Base-by-base conservation (phyloP, 2,113 vertebrate genomes). In the Mungos mungo region DNA sequence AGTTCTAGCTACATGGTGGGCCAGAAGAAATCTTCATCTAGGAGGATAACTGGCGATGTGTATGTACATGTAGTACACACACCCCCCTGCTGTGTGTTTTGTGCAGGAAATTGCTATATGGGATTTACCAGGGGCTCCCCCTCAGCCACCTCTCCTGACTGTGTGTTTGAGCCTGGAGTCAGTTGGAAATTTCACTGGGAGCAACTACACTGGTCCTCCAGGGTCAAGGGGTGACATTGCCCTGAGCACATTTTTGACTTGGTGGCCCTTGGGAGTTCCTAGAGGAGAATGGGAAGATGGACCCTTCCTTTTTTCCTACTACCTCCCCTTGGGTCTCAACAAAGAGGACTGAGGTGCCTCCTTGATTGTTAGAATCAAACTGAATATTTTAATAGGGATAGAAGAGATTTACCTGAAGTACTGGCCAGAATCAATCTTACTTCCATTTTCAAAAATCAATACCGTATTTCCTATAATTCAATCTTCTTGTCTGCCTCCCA, bases 401-500 rank as follows among this genome's bases (percentile, higher is more conserved):
- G 1, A 94, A 96, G 25, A 96, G 87, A n/a, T 82, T 97, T 92
- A 95, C 69, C 81, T 85, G 38, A 85, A 35, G n/a, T 88, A 69
- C 60, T 90, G 68, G 80, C 35, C 41, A 90, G 84, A 95, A 96
- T 97, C 95, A 96, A 94, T 93, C 52, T 66, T 82, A 84, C 80
- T 92, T 94, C 81, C 71, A 94, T 97, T 96, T 97, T 88, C 29
- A 98, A 95, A 98, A 96, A 90, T 96, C 93, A 95, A 41, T 98
- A 90, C 52, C 1, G 1, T 93, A 94, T 96, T 97, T 97, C 71
- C 95, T 96, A 86, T 97, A 96, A 90, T 87, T 96, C 84, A 97
- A 10, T 95, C 45, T 93, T 66, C 47, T 83, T 9, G 8, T 89
- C 57, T 95, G 71, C 94, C 38, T 95, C 83, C 83, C 31, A 86